phyloP scores from a whole-genome alignment of 2,113 vertebrate genomes.

The Tonatia bakeri region DNA sequence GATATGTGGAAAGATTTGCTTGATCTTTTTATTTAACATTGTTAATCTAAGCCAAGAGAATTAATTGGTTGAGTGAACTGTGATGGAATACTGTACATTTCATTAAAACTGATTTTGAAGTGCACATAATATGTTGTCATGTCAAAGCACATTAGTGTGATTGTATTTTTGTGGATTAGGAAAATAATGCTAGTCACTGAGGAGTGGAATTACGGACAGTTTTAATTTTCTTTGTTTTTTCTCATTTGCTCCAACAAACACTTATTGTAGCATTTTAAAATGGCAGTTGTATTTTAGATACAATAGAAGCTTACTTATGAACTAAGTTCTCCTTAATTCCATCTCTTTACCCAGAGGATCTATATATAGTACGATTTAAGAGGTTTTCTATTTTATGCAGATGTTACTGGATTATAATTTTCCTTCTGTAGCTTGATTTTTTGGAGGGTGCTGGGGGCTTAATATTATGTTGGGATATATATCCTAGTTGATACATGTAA shows the following conservation, averaged over 20 bases:
- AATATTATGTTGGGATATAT: background rate
- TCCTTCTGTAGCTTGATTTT: background rate
- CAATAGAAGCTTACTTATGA: background rate
- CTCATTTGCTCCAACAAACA: background rate
- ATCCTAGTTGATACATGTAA: background rate
- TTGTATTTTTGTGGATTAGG: background rate
- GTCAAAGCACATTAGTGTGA: background rate
- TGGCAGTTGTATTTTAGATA: background rate
- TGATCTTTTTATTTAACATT: constrained; percentile 13
- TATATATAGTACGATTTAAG: background rate
- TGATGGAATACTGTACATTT: background rate
- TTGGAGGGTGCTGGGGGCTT: background rate
- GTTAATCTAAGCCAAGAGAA: background rate
- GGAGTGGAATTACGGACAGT: background rate
- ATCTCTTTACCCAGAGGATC: background rate
- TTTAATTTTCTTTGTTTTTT: background rate
- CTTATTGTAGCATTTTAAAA: background rate
- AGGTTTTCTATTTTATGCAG: background rate
- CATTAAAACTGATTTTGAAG: background rate
- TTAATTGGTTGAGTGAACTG: background rate
- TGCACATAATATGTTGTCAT: background rate
- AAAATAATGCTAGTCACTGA: background rate
- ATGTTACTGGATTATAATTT: background rate
- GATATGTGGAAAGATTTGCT: background rate
- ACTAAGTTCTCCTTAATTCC: background rate